phyloP scores from a whole-genome alignment of 2,113 vertebrate species.

The Butastur rufipennis region DNA sequence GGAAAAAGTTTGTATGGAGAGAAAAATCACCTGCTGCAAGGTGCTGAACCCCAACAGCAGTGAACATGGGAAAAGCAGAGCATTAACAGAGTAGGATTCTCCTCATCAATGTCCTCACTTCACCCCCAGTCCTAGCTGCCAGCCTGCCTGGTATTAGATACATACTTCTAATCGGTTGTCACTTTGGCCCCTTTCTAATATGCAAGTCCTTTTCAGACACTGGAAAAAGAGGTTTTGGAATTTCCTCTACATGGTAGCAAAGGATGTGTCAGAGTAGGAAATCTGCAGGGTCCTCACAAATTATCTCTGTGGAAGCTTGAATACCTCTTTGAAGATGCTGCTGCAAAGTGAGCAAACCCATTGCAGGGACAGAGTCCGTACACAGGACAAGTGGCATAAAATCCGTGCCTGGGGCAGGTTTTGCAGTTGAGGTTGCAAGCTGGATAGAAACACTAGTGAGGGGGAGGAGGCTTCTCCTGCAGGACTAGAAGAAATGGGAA shows the following conservation, averaged over 20 bases:
- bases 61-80: background rate
- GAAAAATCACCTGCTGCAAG: background rate
- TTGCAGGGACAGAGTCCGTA: slow-evolving; percentile 63
- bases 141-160: background rate
- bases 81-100: background rate
- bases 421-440: slow-evolving; percentile 1
- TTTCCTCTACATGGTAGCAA: background rate
- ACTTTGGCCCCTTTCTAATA: background rate
- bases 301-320: background rate
- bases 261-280: background rate
- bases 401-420: slow-evolving; percentile 21
- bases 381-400: slow-evolving; percentile 69
- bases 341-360: slow-evolving; percentile 75
- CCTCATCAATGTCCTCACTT: background rate
- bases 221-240: background rate
- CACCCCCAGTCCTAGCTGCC: background rate
- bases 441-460: slow-evolving; percentile 55
- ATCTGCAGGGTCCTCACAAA: background rate
- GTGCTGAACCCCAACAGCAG: background rate
- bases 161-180: background rate
- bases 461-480: background rate
- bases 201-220: background rate
- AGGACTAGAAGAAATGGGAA: slow-evolving; percentile 14
- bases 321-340: slow-evolving; percentile 73
- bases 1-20: background rate